These are phyloP conservation scores for Cynopterus sphinx DNA, from an alignment of 2,797 vertebrate genomes.

Conservation along the genomic window DNA sequence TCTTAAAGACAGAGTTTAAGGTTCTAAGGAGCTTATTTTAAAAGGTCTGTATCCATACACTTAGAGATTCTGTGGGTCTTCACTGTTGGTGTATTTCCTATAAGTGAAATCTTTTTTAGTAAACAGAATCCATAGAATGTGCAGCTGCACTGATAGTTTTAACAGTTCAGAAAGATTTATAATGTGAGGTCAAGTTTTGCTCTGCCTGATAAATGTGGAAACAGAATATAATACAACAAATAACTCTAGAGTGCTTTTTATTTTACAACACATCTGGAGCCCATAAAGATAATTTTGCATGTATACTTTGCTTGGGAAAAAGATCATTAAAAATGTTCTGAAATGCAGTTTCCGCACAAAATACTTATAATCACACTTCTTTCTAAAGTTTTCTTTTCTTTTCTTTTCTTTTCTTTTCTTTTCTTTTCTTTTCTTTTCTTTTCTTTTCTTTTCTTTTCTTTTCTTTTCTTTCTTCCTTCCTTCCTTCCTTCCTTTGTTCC, in stretches of 20 bases:
- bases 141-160: background rate
- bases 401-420: background rate
- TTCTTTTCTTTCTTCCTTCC: constrained; percentile 4
- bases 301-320: background rate
- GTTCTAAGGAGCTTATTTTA: background rate
- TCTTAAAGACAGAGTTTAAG: no score
- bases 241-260: background rate
- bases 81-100: background rate
- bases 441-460: background rate
- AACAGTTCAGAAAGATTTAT: constrained; percentile 8
- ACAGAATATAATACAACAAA: background rate
- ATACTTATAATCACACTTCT: background rate
- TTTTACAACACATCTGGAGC: constrained; percentile 60
- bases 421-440: background rate
- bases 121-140: background rate
- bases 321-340: background rate
- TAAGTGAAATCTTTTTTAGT: background rate
- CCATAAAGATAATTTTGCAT: constrained; percentile 59
- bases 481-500: no score
- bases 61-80: background rate
- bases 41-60: background rate
- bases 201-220: background rate
- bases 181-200: background rate
- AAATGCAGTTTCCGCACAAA: background rate
- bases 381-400: background rate